These are phyloP conservation scores for Drosophila lacertosa DNA, from an alignment of 1,140 invertebrate species.

Conservation along the genomic window DNA sequence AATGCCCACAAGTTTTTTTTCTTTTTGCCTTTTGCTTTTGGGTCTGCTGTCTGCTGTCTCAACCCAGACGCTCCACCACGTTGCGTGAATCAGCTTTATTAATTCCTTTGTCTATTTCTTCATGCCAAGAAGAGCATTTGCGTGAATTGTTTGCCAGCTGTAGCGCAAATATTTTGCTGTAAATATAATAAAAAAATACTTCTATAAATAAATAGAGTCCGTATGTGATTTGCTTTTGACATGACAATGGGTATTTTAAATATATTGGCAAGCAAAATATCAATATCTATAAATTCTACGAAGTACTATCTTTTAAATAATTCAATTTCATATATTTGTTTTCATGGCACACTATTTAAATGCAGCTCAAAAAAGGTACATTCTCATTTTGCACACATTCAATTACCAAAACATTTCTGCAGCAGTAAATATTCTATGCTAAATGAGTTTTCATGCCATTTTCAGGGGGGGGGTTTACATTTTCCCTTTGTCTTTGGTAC, in stretches of 20 bases:
- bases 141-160: slow-evolving; percentile 4
- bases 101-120: slow-evolving; percentile 26
- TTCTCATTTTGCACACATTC: not conserved
- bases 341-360: slow-evolving; percentile 7
- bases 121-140: slow-evolving; percentile 11
- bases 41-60: not conserved
- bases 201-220: not conserved
- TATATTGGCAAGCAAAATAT: not conserved
- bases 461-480: no score
- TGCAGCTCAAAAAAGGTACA: not conserved
- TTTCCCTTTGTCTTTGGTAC: not conserved
- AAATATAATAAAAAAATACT: slow-evolving; percentile 18
- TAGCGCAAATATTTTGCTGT: slow-evolving; percentile 11
- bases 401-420: no score
- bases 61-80: slow-evolving; percentile 43
- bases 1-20: slow-evolving; percentile 31
- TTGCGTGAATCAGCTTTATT: slow-evolving; percentile 25
- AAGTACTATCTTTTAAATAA: not conserved
- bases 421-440: no score
- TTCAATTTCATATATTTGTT: not conserved
- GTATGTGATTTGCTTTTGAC: not conserved
- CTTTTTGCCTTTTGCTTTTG: not conserved
- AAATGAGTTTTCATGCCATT: no score
- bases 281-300: no score
- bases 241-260: not conserved